A percentile compares a stretch with the other conserved stretches of the same genome.
phyloP scores from a whole-genome alignment of 2,113 vertebrate genomes.

The Fulmarus glacialis region DNA sequence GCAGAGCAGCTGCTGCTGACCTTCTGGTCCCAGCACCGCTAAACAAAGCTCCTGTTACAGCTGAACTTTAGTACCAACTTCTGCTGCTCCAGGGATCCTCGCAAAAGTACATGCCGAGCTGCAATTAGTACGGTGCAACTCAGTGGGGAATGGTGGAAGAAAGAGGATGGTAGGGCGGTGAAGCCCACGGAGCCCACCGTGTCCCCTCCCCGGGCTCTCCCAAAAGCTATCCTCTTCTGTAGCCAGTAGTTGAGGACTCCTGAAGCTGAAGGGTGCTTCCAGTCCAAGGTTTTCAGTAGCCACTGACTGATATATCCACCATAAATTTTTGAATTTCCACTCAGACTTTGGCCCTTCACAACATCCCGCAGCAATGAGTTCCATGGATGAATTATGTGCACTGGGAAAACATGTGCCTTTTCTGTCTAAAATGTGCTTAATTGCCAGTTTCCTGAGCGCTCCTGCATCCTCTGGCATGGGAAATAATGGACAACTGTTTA shows the following conservation, averaged over 20 bases:
- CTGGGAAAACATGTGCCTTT: neutral
- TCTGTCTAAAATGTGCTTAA: neutral
- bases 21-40: slow-evolving; percentile 54
- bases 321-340: neutral
- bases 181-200: rapidly evolving
- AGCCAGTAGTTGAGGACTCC: neutral
- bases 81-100: slow-evolving; percentile 66
- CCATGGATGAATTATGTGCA: neutral
- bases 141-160: rapidly evolving
- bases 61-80: slow-evolving; percentile 68
- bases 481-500: neutral
- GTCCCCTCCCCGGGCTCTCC: neutral
- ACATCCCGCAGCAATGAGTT: neutral
- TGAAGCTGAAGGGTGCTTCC: neutral
- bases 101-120: slow-evolving; percentile 15
- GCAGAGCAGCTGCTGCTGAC: slow-evolving; percentile 69
- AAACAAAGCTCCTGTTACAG: slow-evolving; percentile 73
- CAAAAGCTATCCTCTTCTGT: neutral
- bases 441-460: neutral
- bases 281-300: neutral
- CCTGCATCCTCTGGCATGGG: neutral
- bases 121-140: rapidly evolving
- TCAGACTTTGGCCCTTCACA: neutral
- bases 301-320: neutral
- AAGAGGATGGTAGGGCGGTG: rapidly evolving